Percentiles rank a stretch among this genome's conserved stretches.
Evolutionary conservation across 2,113 vertebrate species (phyloP).

Genomic region (Corythornis vintsioides): DNA sequence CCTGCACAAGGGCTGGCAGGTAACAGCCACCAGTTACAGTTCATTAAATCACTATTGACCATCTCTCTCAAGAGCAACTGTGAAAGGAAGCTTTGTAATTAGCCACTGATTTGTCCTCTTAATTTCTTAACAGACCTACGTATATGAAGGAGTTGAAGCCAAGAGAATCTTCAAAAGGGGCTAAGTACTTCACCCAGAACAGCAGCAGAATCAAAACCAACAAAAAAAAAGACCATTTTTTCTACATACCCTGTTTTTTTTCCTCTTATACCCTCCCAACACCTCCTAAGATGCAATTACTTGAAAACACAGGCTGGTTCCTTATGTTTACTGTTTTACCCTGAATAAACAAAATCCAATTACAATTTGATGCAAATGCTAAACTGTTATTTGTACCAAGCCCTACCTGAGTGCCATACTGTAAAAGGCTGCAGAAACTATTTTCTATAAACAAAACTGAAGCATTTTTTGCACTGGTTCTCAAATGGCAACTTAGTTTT

Average conservation of each 20-base stretch:
- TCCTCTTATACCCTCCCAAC: not conserved
- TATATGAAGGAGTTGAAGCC: conserved; percentile 90
- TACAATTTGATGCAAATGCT: not conserved
- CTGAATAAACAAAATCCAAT: not conserved
- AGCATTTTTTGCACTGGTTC: not conserved
- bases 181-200: conserved; percentile 46
- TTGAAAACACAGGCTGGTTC: not conserved
- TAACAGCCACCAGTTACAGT: not conserved
- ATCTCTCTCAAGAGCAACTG: not conserved
- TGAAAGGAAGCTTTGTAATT: not conserved
- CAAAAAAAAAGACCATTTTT: not conserved
- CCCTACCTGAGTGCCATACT: not conserved
- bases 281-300: not conserved
- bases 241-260: not conserved
- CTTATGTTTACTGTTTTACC: not conserved
- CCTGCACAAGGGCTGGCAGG: not conserved
- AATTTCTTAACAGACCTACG: conserved; percentile 81
- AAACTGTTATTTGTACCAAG: not conserved
- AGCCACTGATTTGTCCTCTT: not conserved
- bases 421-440: not conserved
- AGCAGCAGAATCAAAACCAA: not conserved
- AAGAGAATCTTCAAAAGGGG: conserved; percentile 90
- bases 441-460: not conserved
- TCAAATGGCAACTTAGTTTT: not conserved
- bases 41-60: not conserved